Evolutionary conservation across 1,140 invertebrate species (phyloP).

Genomic region (Drosophila bocqueti): DNA sequence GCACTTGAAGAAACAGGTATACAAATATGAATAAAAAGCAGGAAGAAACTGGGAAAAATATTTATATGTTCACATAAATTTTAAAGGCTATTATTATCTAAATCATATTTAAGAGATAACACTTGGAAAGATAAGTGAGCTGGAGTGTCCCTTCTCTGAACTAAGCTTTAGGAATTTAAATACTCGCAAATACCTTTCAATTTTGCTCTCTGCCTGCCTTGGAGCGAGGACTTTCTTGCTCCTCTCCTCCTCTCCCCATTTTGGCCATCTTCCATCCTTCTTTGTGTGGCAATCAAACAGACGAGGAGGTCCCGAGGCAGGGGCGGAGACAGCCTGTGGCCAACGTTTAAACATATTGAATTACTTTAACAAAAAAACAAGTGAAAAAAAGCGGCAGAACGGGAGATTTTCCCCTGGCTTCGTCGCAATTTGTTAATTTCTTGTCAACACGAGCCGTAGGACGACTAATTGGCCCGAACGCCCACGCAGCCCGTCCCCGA

Average conservation of each 20-base stretch:
- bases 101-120: not conserved
- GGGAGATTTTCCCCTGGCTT: slow-evolving; percentile 9
- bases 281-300: slow-evolving; percentile 75
- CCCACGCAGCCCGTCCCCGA: slow-evolving; percentile 9
- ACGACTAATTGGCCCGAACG: slow-evolving; percentile 64
- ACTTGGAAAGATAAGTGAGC: not conserved
- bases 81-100: not conserved
- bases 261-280: slow-evolving; percentile 34
- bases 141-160: not conserved
- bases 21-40: not conserved
- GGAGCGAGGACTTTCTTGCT: slow-evolving; percentile 26
- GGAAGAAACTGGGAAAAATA: not conserved
- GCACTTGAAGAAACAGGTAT: slow-evolving; percentile 11
- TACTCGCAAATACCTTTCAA: not conserved
- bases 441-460: slow-evolving; percentile 65
- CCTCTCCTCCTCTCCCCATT: not conserved
- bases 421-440: slow-evolving; percentile 74
- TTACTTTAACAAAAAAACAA: slow-evolving; percentile 59
- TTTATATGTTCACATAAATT: not conserved
- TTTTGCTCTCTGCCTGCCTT: slow-evolving; percentile 37
- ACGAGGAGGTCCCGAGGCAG: not conserved
- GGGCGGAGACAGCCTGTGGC: slow-evolving; percentile 51
- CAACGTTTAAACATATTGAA: slow-evolving; percentile 79
- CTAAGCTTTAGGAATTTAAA: not conserved
- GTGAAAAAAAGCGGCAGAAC: not conserved